A percentile compares a stretch with the other conserved stretches of the same genome.
Conservation (phyloP, 2,797 vertebrate genomes). For the Gouania willdenowi region DNA sequence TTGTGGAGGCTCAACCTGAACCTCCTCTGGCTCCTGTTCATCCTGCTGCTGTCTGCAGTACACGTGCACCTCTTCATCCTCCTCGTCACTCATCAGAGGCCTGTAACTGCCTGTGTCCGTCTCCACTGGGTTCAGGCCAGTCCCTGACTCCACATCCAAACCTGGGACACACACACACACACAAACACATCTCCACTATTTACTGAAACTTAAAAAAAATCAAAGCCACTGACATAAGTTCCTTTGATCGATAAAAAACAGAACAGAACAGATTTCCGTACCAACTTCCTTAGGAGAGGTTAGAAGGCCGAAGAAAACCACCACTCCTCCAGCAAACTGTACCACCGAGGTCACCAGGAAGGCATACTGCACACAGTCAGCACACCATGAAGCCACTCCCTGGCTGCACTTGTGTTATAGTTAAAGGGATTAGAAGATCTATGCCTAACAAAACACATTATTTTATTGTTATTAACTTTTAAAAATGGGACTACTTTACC, state of each 20-base stretch:
- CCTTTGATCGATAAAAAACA: neutral
- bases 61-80: constrained; percentile 42
- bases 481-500: no score
- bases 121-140: constrained; percentile 59
- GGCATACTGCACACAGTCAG: constrained; percentile 79
- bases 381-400: no score
- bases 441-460: no score
- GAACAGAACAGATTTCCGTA: constrained; percentile 65
- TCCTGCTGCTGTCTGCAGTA: constrained; percentile 66
- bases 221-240: no score
- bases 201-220: no score
- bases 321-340: constrained; percentile 91
- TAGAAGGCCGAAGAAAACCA: constrained; percentile 93
- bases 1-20: constrained; percentile 33
- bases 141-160: constrained; percentile 74
- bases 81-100: constrained; percentile 85
- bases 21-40: constrained; percentile 64
- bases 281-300: constrained; percentile 93
- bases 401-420: no score
- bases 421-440: no score
- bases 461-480: no score
- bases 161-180: constrained; percentile 61
- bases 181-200: no score
- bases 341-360: constrained; percentile 94
- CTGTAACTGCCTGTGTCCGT: constrained; percentile 82